Evolutionary conservation across 2,113 vertebrate genomes (phyloP).

Genomic region (Buteo buteo): DNA sequence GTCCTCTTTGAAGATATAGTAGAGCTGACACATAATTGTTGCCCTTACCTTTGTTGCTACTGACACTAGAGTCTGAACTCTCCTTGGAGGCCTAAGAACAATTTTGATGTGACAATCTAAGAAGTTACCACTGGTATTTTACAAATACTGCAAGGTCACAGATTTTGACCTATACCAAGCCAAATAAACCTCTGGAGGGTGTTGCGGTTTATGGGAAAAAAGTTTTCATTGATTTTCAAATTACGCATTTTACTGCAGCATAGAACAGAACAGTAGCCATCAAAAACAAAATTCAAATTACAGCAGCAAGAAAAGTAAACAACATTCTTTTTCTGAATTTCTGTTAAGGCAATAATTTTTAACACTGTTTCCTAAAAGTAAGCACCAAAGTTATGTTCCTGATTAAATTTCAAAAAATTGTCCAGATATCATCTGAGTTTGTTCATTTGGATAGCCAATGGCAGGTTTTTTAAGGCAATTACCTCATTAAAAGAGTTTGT

Average conservation of each 20-base stretch:
- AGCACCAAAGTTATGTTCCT: background rate
- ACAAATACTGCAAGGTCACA: conserved; percentile 69
- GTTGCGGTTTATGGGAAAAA: conserved; percentile 48
- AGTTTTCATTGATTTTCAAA: conserved; percentile 69
- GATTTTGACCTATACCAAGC: conserved; percentile 43
- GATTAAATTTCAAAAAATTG: background rate
- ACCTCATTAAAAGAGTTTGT: background rate
- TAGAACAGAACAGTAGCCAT: conserved; percentile 17
- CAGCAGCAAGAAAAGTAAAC: background rate
- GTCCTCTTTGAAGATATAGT: conserved; percentile 58
- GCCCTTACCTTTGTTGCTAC: conserved; percentile 67
- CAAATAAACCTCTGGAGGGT: conserved; percentile 44
- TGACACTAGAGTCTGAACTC: conserved; percentile 61
- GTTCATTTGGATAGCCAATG: background rate
- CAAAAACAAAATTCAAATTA: background rate
- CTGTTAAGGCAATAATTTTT: background rate
- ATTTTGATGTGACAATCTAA: conserved; percentile 72
- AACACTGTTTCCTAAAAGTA: background rate
- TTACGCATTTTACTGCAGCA: conserved; percentile 21
- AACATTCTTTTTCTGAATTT: background rate
- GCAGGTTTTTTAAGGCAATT: background rate
- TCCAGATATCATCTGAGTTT: background rate
- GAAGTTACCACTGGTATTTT: conserved; percentile 65
- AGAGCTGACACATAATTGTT: conserved; percentile 69
- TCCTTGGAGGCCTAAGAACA: conserved; percentile 76